These are phyloP conservation scores for Marmota flaviventris DNA, from an alignment of 2,113 vertebrate genomes.

Conservation along the genomic window DNA sequence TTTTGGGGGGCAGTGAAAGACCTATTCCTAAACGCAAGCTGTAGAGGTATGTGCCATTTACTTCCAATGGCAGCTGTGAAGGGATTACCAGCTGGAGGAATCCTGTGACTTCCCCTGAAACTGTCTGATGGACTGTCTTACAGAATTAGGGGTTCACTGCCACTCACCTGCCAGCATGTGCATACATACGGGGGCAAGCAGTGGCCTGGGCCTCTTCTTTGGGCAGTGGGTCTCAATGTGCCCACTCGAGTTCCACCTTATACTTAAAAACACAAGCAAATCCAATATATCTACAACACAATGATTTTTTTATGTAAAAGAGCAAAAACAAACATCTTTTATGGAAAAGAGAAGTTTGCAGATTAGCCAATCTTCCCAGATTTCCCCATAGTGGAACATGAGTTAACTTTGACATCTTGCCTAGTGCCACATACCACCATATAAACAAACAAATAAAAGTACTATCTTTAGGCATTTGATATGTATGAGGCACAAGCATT, in stretches of 20 bases:
- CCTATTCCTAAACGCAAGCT: not conserved
- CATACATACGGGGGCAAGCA: not conserved
- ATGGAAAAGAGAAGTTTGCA: conserved; percentile 36
- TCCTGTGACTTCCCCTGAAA: rapidly evolving
- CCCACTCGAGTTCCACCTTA: not conserved
- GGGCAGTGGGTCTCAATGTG: rapidly evolving
- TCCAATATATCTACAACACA: not conserved
- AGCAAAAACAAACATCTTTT: conserved; percentile 24
- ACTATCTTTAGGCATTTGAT: not conserved
- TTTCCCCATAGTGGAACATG: not conserved
- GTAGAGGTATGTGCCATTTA: not conserved
- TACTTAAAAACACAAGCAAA: not conserved
- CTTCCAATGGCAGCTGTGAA: not conserved
- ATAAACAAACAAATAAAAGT: not conserved
- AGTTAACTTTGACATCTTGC: not conserved
- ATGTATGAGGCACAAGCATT: not conserved
- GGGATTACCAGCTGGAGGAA: no score
- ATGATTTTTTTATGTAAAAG: not conserved
- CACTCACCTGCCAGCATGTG: not conserved
- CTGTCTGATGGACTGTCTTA: not conserved
- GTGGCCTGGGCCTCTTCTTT: not conserved
- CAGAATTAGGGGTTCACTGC: not conserved
- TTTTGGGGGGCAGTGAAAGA: not conserved
- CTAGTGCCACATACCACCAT: not conserved
- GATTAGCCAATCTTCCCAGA: not conserved